phyloP scores from a whole-genome alignment of 2,113 vertebrate species.

The Anas platyrhynchos region DNA sequence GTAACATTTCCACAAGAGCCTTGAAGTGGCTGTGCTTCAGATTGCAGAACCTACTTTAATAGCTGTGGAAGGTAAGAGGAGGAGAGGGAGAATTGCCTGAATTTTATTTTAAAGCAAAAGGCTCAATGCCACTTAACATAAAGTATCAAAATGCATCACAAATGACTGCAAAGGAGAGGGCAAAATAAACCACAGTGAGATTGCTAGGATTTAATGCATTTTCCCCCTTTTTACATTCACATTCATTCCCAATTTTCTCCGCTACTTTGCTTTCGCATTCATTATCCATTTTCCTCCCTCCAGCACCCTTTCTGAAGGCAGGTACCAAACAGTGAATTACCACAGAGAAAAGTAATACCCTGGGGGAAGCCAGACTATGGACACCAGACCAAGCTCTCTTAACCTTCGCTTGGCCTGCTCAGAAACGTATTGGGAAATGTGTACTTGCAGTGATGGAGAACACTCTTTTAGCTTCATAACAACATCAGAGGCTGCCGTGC shows the following conservation, averaged over 20 bases:
- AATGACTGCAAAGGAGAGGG: neutral
- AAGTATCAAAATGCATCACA: constrained; percentile 24
- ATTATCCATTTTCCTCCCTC: neutral
- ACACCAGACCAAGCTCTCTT: neutral
- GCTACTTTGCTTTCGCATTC: neutral
- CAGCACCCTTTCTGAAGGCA: neutral
- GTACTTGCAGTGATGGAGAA: neutral
- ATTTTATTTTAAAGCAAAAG: constrained; percentile 20
- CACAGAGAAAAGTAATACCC: neutral
- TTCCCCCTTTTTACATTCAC: neutral
- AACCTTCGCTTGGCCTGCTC: neutral
- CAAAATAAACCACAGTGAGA: constrained; percentile 15
- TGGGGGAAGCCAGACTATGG: neutral
- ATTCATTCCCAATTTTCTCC: neutral
- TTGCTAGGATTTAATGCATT: neutral
- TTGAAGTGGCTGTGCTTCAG: neutral
- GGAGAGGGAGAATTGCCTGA: neutral
- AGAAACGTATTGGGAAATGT: neutral
- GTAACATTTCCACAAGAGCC: neutral
- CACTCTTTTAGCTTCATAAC: constrained; percentile 4
- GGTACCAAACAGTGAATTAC: neutral
- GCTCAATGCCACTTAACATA: neutral
- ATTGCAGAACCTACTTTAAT: neutral
- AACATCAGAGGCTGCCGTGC: neutral
- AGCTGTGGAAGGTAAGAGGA: neutral